These are phyloP conservation scores for Chelonia mydas DNA, from an alignment of 2,797 vertebrate species.

Conservation along the genomic window DNA sequence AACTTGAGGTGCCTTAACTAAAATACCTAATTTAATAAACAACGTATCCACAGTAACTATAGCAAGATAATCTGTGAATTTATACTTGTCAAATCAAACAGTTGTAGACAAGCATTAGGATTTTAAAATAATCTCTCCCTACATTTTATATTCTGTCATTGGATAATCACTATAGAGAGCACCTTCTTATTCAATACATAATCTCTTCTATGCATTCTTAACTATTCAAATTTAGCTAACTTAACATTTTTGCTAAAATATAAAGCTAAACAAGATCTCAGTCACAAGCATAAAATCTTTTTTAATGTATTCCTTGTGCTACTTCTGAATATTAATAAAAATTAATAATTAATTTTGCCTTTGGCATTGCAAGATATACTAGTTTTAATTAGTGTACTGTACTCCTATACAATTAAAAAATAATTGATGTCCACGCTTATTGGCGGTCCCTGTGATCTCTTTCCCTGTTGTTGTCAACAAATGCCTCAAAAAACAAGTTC, in stretches of 20 bases:
- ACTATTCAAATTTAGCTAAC: constrained; percentile 81
- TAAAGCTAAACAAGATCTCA: constrained; percentile 89
- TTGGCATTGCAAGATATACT: constrained; percentile 99
- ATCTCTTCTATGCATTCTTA: constrained; percentile 51
- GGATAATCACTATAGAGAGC: constrained; percentile 54
- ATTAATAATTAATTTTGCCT: constrained; percentile 99
- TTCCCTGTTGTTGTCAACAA: constrained; percentile 96
- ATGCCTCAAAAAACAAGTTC: constrained; percentile 84
- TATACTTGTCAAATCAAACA: constrained; percentile 57
- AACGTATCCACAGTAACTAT: constrained; percentile 60
- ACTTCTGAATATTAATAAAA: constrained; percentile 99
- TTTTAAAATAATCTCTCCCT: constrained; percentile 42
- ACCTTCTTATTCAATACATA: constrained; percentile 56
- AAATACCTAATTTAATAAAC: constrained; percentile 70
- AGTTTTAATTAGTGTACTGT: constrained; percentile 99
- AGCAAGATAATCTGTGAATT: constrained; percentile 46
- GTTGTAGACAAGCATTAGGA: constrained; percentile 45
- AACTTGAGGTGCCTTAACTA: constrained; percentile 57
- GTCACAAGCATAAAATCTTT: constrained; percentile 94
- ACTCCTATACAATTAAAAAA: constrained; percentile 99
- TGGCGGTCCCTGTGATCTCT: constrained; percentile 93
- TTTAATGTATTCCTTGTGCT: constrained; percentile 99
- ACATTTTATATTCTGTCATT: constrained; percentile 44
- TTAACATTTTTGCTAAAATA: constrained; percentile 81
- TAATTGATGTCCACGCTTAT: constrained; percentile 98